Evolutionary conservation across 2,113 vertebrate species (phyloP).

Genomic region (Cisticola juncidis): DNA sequence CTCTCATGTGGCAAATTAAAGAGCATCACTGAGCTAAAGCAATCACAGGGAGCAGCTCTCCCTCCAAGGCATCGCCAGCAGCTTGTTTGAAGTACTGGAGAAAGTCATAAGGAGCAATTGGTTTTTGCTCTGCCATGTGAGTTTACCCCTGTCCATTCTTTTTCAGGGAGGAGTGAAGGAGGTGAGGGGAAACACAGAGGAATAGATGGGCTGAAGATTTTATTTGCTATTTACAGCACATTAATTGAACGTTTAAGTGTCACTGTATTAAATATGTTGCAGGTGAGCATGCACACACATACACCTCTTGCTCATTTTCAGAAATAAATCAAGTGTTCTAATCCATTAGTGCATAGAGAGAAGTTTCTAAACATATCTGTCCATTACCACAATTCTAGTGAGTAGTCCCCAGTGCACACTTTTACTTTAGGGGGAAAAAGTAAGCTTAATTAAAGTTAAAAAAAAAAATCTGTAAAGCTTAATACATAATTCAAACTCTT

Average conservation of each 20-base stretch:
- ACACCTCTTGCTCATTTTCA: not conserved
- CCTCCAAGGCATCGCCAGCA: not conserved
- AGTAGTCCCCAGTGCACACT: not conserved
- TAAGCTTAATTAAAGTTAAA: not conserved
- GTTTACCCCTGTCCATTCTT: not conserved
- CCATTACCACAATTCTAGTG: not conserved
- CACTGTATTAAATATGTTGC: not conserved
- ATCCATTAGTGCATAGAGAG: not conserved
- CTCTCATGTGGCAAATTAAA: not conserved
- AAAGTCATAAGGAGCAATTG: not conserved
- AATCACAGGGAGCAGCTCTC: not conserved
- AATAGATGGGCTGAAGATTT: not conserved
- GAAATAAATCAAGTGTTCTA: not conserved
- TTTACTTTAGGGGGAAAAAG: not conserved
- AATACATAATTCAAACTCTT: not conserved
- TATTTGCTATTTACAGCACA: not conserved
- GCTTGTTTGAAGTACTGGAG: not conserved
- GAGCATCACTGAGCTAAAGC: not conserved
- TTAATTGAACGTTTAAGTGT: not conserved
- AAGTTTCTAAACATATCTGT: not conserved
- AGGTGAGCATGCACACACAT: not conserved
- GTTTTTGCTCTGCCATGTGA: not conserved
- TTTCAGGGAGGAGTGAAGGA: not conserved
- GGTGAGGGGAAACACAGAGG: accelerated
- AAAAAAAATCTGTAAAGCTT: not conserved